Percentiles rank a stretch among this genome's conserved stretches.
These are phyloP conservation scores for Diorhabda carinulata DNA, from an alignment of 1,140 invertebrate species.

Conservation along the genomic window DNA sequence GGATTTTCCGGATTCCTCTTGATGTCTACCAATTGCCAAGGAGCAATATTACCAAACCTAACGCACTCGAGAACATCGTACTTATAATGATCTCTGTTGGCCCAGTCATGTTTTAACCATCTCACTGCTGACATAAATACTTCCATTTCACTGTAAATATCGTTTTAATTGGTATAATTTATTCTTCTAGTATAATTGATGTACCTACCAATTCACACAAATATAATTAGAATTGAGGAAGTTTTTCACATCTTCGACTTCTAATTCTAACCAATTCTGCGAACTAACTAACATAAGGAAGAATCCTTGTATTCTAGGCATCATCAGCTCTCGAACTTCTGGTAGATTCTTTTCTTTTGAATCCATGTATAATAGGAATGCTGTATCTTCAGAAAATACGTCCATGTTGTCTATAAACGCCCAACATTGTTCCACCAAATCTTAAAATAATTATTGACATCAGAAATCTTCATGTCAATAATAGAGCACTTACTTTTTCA, in stretches of 20 bases:
- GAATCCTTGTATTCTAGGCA: slow-evolving; percentile 66
- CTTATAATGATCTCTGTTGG: slow-evolving; percentile 51
- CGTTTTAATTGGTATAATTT: too few species aligned
- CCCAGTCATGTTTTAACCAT: slow-evolving; percentile 69
- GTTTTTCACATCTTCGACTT: slow-evolving; percentile 58
- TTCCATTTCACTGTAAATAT: slow-evolving; percentile 62
- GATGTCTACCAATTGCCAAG: slow-evolving; percentile 69
- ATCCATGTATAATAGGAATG: slow-evolving; percentile 64
- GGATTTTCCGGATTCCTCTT: slow-evolving; percentile 65
- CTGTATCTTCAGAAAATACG: slow-evolving; percentile 65
- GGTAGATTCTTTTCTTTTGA: slow-evolving; percentile 54
- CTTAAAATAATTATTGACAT: slow-evolving; percentile 44
- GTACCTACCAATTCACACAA: slow-evolving; percentile 62
- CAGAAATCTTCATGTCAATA: too few species aligned
- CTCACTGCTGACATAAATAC: slow-evolving; percentile 69
- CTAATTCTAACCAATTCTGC: slow-evolving; percentile 62
- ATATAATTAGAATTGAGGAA: slow-evolving; percentile 66
- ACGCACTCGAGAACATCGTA: slow-evolving; percentile 61
- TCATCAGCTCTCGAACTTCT: slow-evolving; percentile 65
- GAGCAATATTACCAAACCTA: slow-evolving; percentile 67
- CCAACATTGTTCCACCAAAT: slow-evolving; percentile 70
- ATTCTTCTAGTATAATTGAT: too few species aligned
- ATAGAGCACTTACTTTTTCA: too few species aligned
- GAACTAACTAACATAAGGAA: slow-evolving; percentile 68
- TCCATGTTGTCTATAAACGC: slow-evolving; percentile 64